Base-by-base conservation (phyloP, 2,113 vertebrate genomes). In the Herpetotheres cachinnans region DNA sequence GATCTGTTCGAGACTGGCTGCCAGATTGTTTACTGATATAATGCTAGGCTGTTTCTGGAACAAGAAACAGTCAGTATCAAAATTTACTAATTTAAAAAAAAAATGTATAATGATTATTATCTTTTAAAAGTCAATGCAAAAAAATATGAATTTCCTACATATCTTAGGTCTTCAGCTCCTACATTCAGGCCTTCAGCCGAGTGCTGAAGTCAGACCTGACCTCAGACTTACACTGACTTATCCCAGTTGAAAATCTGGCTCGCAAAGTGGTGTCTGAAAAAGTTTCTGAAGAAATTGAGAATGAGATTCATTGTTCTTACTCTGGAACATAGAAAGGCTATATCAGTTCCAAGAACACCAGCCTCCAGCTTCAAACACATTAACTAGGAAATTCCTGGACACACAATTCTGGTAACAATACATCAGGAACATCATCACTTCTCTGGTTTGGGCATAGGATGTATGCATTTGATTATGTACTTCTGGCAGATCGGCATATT, bases 401-500 rank as follows among this genome's bases (percentile, higher is more conserved):
- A 3, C 24, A 26, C 47, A 69, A 16, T 50, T 71, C 63, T 63
- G 38, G 16, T 86, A 71, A 90, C 11, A 17, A 29, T 61, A 49
- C 40, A 70, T 66, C 40, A 72, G 25, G 52, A 59, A 66, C 61
- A 44, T 16, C 4, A 1, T 63, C 47, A 52, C 32, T 70, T 46
- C 40, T 38, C 42, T 77, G 36, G 13, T 72, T 90, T 69, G 19
- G 34, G 30, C 76, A 52, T 20, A 52, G 34, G 24, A 85, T 34
- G 15, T 6, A 46, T 10, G 24, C 15, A 59, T 84, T 36, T 29
- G 29, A 62, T 62, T 55, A 32, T 13, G 13, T 38, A 26, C 88
- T 29, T 74, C 24, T 82, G 40, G 7, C 40, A 72, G 49, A 77
- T 24, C 0, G 2, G 7, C 0, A 0, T 11, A 25, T 85, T 70